Evolutionary conservation across 2,113 vertebrate species (phyloP).

Genomic region (Petaurus breviceps): DNA sequence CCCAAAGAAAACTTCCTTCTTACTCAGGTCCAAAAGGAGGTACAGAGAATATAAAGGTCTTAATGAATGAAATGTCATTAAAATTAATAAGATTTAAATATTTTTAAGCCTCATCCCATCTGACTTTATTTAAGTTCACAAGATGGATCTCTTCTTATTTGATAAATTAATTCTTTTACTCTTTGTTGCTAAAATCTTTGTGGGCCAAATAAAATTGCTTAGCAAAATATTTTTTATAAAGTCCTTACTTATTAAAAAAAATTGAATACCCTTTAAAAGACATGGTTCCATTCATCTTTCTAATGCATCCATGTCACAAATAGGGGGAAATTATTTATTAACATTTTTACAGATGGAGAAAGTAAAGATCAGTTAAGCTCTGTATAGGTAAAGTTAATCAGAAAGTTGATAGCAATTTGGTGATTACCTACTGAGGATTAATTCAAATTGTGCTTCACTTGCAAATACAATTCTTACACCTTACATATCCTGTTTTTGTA

Average conservation of each 20-base stretch:
- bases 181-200: background rate
- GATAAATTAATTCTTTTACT: background rate
- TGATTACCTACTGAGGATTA: background rate
- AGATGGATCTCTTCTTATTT: background rate
- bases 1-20: background rate
- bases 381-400: background rate
- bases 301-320: background rate
- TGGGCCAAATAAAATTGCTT: background rate
- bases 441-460: background rate
- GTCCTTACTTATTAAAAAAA: background rate
- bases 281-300: background rate
- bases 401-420: background rate
- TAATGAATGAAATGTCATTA: background rate
- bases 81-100: background rate
- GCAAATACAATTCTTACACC: background rate
- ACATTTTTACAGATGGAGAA: background rate
- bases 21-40: background rate
- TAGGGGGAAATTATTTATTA: background rate
- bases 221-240: background rate
- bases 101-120: background rate
- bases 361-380: background rate
- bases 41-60: background rate
- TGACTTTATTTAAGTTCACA: background rate
- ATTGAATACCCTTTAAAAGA: background rate
- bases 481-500: background rate